Percentiles rank a stretch among this genome's conserved stretches.
Conservation (phyloP, 2,797 vertebrate genomes). For the Lithobates pipiens region DNA sequence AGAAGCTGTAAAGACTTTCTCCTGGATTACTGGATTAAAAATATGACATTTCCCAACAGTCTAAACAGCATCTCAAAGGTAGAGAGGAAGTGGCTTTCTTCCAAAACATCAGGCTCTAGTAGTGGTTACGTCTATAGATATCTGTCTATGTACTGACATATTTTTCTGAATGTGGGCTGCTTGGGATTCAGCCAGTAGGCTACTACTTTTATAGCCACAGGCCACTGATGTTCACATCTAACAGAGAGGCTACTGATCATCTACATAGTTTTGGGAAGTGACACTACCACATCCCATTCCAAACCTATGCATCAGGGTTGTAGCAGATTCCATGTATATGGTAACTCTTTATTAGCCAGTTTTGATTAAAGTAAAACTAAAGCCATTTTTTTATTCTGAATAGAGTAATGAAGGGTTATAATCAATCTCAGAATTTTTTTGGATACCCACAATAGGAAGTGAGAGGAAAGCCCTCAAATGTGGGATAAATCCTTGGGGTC, state of each 20-base stretch:
- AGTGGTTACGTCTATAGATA: conserved; percentile 34
- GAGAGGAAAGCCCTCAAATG: no score
- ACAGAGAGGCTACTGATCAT: conserved; percentile 34
- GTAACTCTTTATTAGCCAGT: neutral
- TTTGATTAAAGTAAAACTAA: neutral
- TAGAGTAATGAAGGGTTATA: no score
- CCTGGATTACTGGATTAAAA: neutral
- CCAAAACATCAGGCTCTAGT: conserved; percentile 43
- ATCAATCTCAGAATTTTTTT: no score
- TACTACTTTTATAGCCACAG: conserved; percentile 33
- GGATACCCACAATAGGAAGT: no score
- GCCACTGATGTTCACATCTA: conserved; percentile 34
- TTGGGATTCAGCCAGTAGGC: conserved; percentile 17
- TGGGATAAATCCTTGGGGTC: no score
- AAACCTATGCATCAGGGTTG: neutral
- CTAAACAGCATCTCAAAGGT: conserved; percentile 32
- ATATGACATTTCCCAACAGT: conserved; percentile 39
- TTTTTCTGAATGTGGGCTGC: conserved; percentile 37
- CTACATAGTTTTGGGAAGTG: conserved; percentile 13
- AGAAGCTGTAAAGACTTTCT: conserved; percentile 21
- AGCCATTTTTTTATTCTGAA: no score
- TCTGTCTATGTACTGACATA: conserved; percentile 40
- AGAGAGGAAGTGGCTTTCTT: conserved; percentile 31
- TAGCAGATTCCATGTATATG: neutral
- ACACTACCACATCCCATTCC: conserved; percentile 4